A percentile compares a stretch with the other conserved stretches of the same genome.
Conservation (phyloP, 2,888 invertebrate species). For the Erpobdella octoculata region DNA sequence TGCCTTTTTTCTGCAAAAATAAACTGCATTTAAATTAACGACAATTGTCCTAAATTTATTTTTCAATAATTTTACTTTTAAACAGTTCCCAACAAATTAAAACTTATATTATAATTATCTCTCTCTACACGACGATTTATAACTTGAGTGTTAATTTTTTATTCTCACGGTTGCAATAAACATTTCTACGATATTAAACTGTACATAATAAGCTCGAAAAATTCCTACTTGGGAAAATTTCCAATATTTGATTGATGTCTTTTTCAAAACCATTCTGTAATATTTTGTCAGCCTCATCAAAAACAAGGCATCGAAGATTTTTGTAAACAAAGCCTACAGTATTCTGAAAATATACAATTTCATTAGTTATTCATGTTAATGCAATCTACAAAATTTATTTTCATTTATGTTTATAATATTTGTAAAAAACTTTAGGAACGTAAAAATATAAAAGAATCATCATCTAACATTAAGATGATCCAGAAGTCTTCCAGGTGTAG, state of each 20-base stretch:
- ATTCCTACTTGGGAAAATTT: conserved; percentile 79
- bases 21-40: conserved; percentile 92
- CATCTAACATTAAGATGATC: conserved; percentile 67
- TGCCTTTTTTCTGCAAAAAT: conserved; percentile 83
- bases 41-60: conserved; percentile 87
- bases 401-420: too few relatives aligned
- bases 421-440: too few relatives aligned
- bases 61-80: conserved; percentile 56
- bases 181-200: too few relatives aligned
- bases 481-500: conserved; percentile 85
- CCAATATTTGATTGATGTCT: conserved; percentile 87
- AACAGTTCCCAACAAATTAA: not conserved
- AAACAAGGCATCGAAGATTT: conserved; percentile 84
- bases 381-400: too few relatives aligned
- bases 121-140: too few relatives aligned
- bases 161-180: too few relatives aligned
- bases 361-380: too few relatives aligned
- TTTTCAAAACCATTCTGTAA: conserved; percentile 95
- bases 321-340: conserved; percentile 84
- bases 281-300: conserved; percentile 94
- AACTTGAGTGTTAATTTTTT: too few relatives aligned
- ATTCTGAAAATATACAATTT: conserved; percentile 58
- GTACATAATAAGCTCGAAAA: too few relatives aligned
- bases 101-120: not conserved
- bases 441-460: too few relatives aligned